Evolutionary conservation across 2,113 vertebrate species (phyloP), one percentile per base, ranked within the genome.

Genomic region (Seriola quinqueradiata): DNA sequence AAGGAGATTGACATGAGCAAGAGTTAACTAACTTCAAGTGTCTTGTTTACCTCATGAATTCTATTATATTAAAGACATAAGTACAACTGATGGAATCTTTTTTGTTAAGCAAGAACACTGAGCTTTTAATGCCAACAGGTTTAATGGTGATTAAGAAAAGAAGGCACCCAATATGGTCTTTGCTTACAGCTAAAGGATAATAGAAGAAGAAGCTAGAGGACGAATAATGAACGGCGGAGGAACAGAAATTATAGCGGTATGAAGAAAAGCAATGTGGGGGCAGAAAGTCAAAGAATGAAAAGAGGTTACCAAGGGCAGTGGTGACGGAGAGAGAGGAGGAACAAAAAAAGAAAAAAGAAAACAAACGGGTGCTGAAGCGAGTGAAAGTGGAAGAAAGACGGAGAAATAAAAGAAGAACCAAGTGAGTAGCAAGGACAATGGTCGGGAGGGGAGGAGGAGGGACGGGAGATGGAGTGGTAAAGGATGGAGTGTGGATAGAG

Each of bases 401-500:
- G 28, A 46, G 61, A 76, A 84, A 77, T 38, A 68, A 76, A 75
- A 61, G 50, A 28, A 79, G 70, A 85, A 86, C 8, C 17, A n/a
- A 68, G 83, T 25, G 57, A 86, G 61, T 63, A 61, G 67, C 44
- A 85, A 89, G 84, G 89, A 91, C 84, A 89, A 91, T 86, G 75
- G 90, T 77, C 70, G 25, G 36, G 46, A 76, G 40, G 79, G 82
- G 66, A 50, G 66, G 68, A 50, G 76, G 83, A 74, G 69, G 81
- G 70, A 67, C 28, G 67, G 80, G 82, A 92, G 87, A 89, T 85
- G 72, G 70, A 91, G 86, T 81, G 81, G 69, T 87, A 80, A 73
- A 82, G 83, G 81, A 91, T 86, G 79, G 83, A 88, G 84, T 69
- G 87, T 70, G 85, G 90, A 92, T 73, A 67, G 91, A 92, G 90